Conservation (phyloP, 1,140 invertebrate genomes). For the Helicoverpa armigera region DNA sequence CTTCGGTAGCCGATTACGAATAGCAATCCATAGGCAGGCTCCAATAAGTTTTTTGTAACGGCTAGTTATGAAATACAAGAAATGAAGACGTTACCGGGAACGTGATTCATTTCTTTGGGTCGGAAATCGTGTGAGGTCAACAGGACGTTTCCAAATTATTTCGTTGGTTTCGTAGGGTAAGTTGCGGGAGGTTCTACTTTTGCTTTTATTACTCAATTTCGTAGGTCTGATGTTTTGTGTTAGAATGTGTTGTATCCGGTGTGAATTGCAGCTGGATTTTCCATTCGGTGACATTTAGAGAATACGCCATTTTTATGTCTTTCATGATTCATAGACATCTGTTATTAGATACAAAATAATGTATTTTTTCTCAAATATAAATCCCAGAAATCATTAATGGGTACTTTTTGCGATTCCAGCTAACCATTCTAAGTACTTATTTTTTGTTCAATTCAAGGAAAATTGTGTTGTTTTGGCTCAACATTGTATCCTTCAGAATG, state of each 20-base stretch:
- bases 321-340: too few species aligned
- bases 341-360: too few species aligned
- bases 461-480: background rate
- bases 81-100: conserved; percentile 58
- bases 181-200: background rate
- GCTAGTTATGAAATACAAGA: conserved; percentile 55
- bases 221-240: conserved; percentile 2
- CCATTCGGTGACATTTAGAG: background rate
- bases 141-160: conserved; percentile 34
- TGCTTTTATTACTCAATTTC: conserved; percentile 28
- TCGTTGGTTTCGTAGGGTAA: conserved; percentile 12
- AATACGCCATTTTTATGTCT: too few species aligned
- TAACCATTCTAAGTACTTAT: background rate
- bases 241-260: conserved; percentile 21
- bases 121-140: conserved; percentile 47
- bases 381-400: background rate
- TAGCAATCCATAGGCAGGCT: conserved; percentile 43
- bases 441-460: background rate
- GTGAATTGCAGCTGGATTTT: conserved; percentile 7
- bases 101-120: conserved; percentile 50
- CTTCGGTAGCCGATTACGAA: conserved; percentile 47
- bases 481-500: background rate
- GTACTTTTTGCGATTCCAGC: background rate
- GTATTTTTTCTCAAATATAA: too few species aligned
- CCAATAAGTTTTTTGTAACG: conserved; percentile 39